Base-by-base conservation (phyloP, 53 echinoderm and acorn worm species). In the Crossaster papposus region DNA sequence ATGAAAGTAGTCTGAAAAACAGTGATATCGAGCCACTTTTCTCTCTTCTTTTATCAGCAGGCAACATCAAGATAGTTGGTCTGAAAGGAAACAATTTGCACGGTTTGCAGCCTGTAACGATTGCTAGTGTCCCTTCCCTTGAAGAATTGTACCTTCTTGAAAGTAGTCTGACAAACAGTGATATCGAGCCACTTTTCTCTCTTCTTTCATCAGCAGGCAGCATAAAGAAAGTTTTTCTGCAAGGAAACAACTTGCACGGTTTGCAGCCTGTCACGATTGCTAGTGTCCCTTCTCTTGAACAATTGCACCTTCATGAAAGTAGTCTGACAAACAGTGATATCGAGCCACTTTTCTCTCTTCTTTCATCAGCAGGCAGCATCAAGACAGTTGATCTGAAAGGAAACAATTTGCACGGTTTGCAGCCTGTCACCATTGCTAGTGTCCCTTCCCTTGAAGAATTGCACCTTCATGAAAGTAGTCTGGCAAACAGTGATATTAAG, bases 61-160 rank as follows among this genome's bases (percentile, higher is more conserved):
- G 1, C 44, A 44, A 9, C 55, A 79, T 79, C 8, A 13, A 54
- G 20, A 51, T 26, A 13, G 0, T 79, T 79, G 10, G 4, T 52
- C 79, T 79, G 53, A 54, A 24, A 28, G 52, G 51, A 17, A 79
- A 79, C 79, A 54, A 79, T 30, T 24, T 79, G 4, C 53, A 30
- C 53, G 52, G 53, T 30, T 52, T 29, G 53, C 50, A 79, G 53
- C n/a, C 30, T 52, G 17, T 26, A 4, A 11, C 14, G 12, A 51
- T 79, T 62, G 14, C 62, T 22, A 15, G 6, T 18, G 62, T 62
- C 2, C 11, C 62, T 2, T 62, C 62, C 62, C 62, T 62, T 3
- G 2, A 3, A 4, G 22, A 3, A 62, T 62, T 62, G 52, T 29
- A 79, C 28, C 79, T 79, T 24, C 23, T 17, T 13, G 62, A 62